These are phyloP conservation scores for Petrocephalus zakoni DNA, from an alignment of 2,113 vertebrate genomes.

Conservation along the genomic window DNA sequence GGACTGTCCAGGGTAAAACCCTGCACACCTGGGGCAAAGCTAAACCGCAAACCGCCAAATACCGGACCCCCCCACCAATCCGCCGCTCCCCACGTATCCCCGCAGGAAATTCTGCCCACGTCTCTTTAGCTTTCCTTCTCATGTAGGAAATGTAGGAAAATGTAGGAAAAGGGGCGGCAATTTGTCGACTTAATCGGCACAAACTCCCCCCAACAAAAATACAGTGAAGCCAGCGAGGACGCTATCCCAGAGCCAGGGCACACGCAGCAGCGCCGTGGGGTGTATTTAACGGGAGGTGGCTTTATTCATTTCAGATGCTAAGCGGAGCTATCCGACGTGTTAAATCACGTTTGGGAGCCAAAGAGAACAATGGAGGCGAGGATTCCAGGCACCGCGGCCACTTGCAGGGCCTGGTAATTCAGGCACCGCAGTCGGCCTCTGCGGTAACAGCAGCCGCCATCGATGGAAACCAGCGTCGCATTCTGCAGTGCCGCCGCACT, in stretches of 20 bases:
- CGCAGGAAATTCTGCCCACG: background rate
- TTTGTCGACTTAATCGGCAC: background rate
- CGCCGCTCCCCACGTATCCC: no score
- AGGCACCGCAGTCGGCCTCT: background rate
- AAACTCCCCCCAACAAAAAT: background rate
- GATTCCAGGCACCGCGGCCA: constrained; percentile 18
- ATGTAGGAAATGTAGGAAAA: background rate
- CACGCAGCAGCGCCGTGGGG: background rate
- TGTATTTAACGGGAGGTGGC: constrained; percentile 37
- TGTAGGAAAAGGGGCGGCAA: background rate
- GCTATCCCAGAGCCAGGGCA: constrained; percentile 18
- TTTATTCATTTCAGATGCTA: constrained; percentile 32
- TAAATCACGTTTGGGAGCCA: constrained; percentile 42
- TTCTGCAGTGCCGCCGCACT: constrained; percentile 4
- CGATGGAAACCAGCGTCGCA: background rate
- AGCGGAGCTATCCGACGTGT: constrained; percentile 34
- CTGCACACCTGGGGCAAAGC: background rate
- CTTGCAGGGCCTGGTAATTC: background rate
- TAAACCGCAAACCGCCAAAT: background rate
- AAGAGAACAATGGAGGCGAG: constrained; percentile 35
- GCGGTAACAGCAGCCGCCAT: background rate
- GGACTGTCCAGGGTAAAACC: background rate
- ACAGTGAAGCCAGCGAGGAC: constrained; percentile 24
- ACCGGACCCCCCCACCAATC: no score
- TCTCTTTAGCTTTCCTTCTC: constrained; percentile 5